A percentile compares a stretch with the other conserved stretches of the same genome.
Evolutionary conservation across 2,888 invertebrate species (phyloP).

Genomic region (Cryptus viduatorius): DNA sequence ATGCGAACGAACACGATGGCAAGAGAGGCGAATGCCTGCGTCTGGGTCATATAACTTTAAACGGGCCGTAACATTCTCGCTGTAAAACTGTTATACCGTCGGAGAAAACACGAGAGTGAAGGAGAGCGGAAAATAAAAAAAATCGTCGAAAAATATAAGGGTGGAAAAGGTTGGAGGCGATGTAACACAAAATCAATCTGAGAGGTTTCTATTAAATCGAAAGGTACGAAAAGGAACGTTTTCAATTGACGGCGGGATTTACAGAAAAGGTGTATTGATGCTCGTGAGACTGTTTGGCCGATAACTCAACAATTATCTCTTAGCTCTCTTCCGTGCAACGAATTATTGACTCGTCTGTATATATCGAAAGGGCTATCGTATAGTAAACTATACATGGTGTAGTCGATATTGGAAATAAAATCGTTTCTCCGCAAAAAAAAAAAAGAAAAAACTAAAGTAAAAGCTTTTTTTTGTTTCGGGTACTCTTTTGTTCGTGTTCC

Average conservation of each 20-base stretch:
- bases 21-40: slow-evolving; percentile 19
- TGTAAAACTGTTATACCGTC: slow-evolving; percentile 31
- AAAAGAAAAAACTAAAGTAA: slow-evolving; percentile 30
- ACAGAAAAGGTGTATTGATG: not conserved
- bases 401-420: slow-evolving; percentile 56
- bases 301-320: slow-evolving; percentile 3
- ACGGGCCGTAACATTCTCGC: slow-evolving; percentile 46
- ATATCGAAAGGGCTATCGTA: not conserved
- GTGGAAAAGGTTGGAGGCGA: not conserved
- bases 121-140: not conserved
- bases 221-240: not conserved
- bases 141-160: slow-evolving; percentile 10
- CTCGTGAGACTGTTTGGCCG: not conserved
- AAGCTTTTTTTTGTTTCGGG: slow-evolving; percentile 21
- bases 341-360: not conserved
- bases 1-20: slow-evolving; percentile 73
- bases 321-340: not conserved
- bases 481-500: slow-evolving; percentile 58
- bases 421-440: slow-evolving; percentile 34
- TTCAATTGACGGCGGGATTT: not conserved
- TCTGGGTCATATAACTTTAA: slow-evolving; percentile 59
- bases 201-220: not conserved
- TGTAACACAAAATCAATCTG: not conserved
- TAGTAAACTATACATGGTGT: slow-evolving; percentile 19
- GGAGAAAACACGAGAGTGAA: slow-evolving; percentile 29